Evolutionary conservation across 2,797 vertebrate species (phyloP), one percentile per base, ranked within the genome.

Genomic region (Serranus cabrilla): DNA sequence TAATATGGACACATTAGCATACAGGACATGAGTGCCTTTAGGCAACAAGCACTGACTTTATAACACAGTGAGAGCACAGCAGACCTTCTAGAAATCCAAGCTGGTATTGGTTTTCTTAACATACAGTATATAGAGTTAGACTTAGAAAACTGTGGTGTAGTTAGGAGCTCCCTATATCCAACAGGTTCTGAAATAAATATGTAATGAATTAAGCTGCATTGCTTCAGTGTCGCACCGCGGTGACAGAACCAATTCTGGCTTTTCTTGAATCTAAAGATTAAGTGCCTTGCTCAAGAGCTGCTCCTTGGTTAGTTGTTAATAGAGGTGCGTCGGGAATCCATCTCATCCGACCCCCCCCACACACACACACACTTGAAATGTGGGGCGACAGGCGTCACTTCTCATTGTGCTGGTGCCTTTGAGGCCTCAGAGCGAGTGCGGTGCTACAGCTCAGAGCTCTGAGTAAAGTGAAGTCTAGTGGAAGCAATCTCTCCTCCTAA

Each of bases 351-450:
- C 37, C 45, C 16, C 27, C 34, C 60, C 11, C 49, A 13, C 14
- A 16, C 50, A 49, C 60, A 10, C 49, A 13, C 14, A 16, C 50
- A 49, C 67, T 77, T 47, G 31, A 92, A 83, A 92, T 88, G 70
- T 74, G 62, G 69, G 78, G 51, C 39, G 86, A 93, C 83, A 90
- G 89, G 78, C 87, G 85, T 95, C 92, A 81, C 91, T 90, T 93
- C 81, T 60, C 66, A 78, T 90, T 86, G 72, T 71, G 64, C 82
- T 80, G 54, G 50, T 81, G 74, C 71, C 45, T 80, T 70, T 87
- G 88, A 93, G 73, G 87, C 85, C 71, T 65, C 64, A 78, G 65
- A 82, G 65, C 18, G 43, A 89, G 86, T 43, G 1, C 81, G 55
- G 81, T 66, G 42, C 74, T 87, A 39, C 80, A 81, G 87, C 76